A percentile compares a stretch with the other conserved stretches of the same genome.
phyloP scores from a whole-genome alignment of 37 sponge, comb jelly and placozoan species.

The Lycopodina hypogea region DNA sequence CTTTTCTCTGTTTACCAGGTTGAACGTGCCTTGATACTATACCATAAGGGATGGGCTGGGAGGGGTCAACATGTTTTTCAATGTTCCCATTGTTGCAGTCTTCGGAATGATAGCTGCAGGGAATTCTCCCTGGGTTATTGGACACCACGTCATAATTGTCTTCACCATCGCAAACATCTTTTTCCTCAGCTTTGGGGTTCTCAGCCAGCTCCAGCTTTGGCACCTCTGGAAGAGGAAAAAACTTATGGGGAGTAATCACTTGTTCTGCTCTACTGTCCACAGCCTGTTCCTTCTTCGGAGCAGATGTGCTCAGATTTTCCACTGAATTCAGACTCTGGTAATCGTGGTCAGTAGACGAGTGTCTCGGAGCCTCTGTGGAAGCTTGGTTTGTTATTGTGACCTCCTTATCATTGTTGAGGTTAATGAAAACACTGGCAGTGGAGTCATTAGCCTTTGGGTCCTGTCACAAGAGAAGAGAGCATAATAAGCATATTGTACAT shows the following conservation, averaged over 20 bases:
- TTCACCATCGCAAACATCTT: conserved; percentile 37
- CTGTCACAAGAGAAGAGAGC: not conserved
- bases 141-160: conserved; percentile 22
- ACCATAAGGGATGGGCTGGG: conserved; percentile 15
- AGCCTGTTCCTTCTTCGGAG: not conserved
- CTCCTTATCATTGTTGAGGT: not conserved
- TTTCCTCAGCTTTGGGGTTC: not conserved
- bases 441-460: not conserved
- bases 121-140: not conserved
- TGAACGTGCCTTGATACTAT: conserved; percentile 17
- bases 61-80: not conserved
- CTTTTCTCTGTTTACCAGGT: not conserved
- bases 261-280: not conserved
- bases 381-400: not conserved
- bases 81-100: not conserved
- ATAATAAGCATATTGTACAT: no score
- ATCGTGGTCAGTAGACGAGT: no score
- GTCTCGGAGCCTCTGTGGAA: no score
- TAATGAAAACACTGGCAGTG: not conserved
- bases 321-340: not conserved
- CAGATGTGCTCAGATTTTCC: not conserved
- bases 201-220: conserved; percentile 4
- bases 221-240: conserved; percentile 19
- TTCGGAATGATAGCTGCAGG: not conserved
- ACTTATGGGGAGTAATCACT: not conserved